These are phyloP conservation scores for Drosophila tropicalis DNA, from an alignment of 1,140 invertebrate species.

Conservation along the genomic window DNA sequence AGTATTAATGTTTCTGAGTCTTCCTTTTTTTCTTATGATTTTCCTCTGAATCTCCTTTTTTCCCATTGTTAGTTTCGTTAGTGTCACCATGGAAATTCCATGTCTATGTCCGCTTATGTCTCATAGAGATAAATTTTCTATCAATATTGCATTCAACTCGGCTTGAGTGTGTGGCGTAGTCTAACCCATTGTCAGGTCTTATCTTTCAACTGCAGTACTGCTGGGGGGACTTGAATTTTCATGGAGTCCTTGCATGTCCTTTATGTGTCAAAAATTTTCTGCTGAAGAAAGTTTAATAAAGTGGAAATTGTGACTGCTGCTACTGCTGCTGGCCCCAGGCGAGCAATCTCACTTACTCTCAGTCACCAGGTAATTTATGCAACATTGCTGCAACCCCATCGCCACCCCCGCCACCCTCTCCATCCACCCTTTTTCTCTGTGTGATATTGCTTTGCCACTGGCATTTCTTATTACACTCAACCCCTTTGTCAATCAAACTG, in stretches of 20 bases:
- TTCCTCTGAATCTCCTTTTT: too few relatives aligned
- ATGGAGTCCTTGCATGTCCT: constrained; percentile 9
- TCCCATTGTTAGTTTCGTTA: too few relatives aligned
- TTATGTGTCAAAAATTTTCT: constrained; percentile 8
- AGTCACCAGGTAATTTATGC: constrained; percentile 10
- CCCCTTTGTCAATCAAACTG: too few relatives aligned
- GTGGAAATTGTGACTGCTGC: constrained; percentile 2
- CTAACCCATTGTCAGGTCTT: constrained; percentile 4
- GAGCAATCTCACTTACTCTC: not conserved
- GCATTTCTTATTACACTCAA: too few relatives aligned
- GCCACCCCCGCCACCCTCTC: not conserved
- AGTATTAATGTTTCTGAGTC: too few relatives aligned
- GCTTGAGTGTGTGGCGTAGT: not conserved
- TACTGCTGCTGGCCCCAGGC: not conserved
- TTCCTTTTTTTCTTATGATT: too few relatives aligned
- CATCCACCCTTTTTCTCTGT: not conserved
- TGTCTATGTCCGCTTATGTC: too few relatives aligned
- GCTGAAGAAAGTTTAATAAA: constrained; percentile 5
- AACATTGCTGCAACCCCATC: not conserved
- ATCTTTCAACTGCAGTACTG: constrained; percentile 6
- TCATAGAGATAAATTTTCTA: too few relatives aligned
- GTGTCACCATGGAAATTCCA: too few relatives aligned
- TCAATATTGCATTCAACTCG: not conserved
- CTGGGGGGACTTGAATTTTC: constrained; percentile 3
- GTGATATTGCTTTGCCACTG: too few relatives aligned